Evolutionary conservation across 2,888 invertebrate genomes (phyloP), one percentile per base, ranked within the genome.

Genomic region (Caenorhabditis sinica): DNA sequence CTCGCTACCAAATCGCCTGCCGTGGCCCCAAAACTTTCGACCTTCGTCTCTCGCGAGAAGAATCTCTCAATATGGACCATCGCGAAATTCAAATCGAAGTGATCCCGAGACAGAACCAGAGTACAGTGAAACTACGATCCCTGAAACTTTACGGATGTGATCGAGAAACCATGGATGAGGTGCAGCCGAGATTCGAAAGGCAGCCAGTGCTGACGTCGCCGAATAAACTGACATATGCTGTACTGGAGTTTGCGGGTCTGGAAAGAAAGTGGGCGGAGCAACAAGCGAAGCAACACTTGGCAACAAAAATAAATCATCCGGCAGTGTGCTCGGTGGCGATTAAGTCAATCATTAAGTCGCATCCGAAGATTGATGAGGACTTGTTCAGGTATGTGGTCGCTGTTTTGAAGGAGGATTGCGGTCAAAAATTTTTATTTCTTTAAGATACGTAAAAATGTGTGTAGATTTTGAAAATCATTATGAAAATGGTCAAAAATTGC

Each of bases 1-100:
- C 61, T 11, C 36, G 68, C 8, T 61, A 81, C 15, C 17, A 73
- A 15, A 43, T 73, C 30, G 15, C 43, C 15, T 63, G 82, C 5
- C 33, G 61, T 11, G 36, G 20, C 1, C 45, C 56, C 3, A 66
- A 86, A 51, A 40, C 69, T 28, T 85, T 86, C 51, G 89, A 89
- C 51, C 60, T 89, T 2, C 74, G 72, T 23, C 43, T 82, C 5
- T 69, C 85, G 6, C 51, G 81, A 30, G 76, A 85, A 8, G 68
- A 85, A 43, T 85, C 85, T 4, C 28, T 80, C 3, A 11, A 20
- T 2, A n/a, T 76, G 71, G 72, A 75, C 43, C 74, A 75, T 20
- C 71, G 80, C 1, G 43, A 75, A 2, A 58, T 80, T 2, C 23
- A 25, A 1, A 80, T 84, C 9, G 80, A 69, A 65, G 65, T 80